phyloP scores from a whole-genome alignment of 2,888 invertebrate genomes.

The Teleogryllus oceanicus region DNA sequence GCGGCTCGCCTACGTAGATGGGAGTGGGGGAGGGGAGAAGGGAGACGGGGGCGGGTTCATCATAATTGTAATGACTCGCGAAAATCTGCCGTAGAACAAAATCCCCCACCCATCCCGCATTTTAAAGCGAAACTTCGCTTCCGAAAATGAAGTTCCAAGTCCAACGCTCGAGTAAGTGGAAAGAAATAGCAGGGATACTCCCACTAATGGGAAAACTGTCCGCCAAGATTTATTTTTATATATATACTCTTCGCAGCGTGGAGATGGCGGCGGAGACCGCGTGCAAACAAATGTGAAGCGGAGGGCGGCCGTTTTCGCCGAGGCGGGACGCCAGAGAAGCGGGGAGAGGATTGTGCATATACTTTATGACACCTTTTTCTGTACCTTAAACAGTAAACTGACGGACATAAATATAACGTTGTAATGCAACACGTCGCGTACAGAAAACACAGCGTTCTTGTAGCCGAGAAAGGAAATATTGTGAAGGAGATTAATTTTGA shows the following conservation, averaged over 20 bases:
- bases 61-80: slow-evolving; percentile 18
- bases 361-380: no score
- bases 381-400: no score
- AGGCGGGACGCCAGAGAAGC: no score
- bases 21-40: no score
- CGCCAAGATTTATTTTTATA: slow-evolving; percentile 5
- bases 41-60: background rate
- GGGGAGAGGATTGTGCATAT: no score
- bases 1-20: background rate
- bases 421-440: no score
- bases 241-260: background rate
- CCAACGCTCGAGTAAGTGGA: background rate
- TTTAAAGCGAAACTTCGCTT: background rate
- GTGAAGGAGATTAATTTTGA: no score
- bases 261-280: background rate
- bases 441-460: no score
- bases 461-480: no score
- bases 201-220: slow-evolving; percentile 10
- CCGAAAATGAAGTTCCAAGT: background rate
- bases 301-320: background rate
- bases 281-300: background rate
- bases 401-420: no score
- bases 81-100: background rate
- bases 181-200: slow-evolving; percentile 18
- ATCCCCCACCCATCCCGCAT: background rate